phyloP scores from a whole-genome alignment of 2,113 vertebrate genomes.

The Meriones unguiculatus region DNA sequence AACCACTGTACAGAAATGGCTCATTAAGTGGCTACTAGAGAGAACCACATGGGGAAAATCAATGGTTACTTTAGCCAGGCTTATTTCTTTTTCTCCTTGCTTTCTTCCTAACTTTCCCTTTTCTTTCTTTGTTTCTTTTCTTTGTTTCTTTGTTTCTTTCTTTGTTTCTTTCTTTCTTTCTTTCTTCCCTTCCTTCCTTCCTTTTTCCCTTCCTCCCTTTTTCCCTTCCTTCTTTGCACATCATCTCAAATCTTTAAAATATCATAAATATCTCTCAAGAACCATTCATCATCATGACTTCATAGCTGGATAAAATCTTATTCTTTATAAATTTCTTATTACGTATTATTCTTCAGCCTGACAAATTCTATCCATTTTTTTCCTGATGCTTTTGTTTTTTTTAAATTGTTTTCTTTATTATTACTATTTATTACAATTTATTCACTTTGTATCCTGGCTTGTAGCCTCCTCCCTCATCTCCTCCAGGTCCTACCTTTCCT shows the following conservation, averaged over 20 bases:
- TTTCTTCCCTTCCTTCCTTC: background rate
- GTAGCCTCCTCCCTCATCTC: too few relatives aligned
- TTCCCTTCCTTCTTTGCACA: background rate
- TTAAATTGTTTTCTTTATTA: too few relatives aligned
- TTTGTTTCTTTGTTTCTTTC: fast-evolving
- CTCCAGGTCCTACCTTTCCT: too few relatives aligned
- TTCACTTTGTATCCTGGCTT: too few relatives aligned
- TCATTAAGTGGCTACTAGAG: background rate
- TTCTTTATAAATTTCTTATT: background rate
- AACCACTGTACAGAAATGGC: background rate
- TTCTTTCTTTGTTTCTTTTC: background rate
- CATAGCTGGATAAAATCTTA: background rate
- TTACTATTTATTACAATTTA: too few relatives aligned
- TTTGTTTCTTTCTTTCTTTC: too few relatives aligned
- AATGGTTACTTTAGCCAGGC: background rate
- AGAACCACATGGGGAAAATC: background rate
- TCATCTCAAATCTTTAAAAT: background rate
- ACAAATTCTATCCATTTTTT: background rate
- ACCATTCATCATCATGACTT: background rate
- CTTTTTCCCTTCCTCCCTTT: fast-evolving
- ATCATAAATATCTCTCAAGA: background rate
- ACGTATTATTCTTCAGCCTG: background rate
- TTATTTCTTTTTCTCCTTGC: background rate
- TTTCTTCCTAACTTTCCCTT: background rate
- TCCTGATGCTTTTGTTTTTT: background rate